phyloP scores from a whole-genome alignment of 1,140 invertebrate genomes.

The Kradibia gibbosae region DNA sequence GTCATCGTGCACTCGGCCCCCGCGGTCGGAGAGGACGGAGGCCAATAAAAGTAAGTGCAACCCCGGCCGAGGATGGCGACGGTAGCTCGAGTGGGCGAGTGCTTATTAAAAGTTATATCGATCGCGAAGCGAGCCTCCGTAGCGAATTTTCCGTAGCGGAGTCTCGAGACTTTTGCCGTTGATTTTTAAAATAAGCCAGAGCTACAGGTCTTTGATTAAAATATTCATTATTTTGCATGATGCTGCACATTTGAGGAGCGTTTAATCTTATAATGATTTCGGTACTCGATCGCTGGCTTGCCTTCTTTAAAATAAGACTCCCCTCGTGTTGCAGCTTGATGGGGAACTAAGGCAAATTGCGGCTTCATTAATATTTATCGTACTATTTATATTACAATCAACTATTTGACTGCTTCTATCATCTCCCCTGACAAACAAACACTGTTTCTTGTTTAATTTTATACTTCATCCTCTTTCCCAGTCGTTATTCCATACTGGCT shows the following conservation, averaged over 20 bases:
- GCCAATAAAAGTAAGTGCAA: background rate
- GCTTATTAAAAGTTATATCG: conserved; percentile 9
- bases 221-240: conserved; percentile 8
- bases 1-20: background rate
- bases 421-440: background rate
- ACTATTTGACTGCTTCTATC: background rate
- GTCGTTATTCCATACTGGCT: too few relatives aligned
- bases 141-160: background rate
- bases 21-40: background rate
- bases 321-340: background rate
- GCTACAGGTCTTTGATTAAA: conserved; percentile 9
- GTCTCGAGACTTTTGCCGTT: background rate
- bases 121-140: background rate
- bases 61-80: background rate
- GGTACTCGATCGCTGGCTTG: background rate
- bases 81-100: background rate
- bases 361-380: conserved; percentile 1
- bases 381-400: background rate
- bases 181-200: conserved; percentile 1
- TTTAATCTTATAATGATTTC: conserved; percentile 19
- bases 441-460: too few relatives aligned
- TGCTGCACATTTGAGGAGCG: background rate
- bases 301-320: background rate
- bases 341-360: background rate
- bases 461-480: too few relatives aligned